Percentiles rank a stretch among this genome's conserved stretches.
These are phyloP conservation scores for pig (Sus scrofa) DNA, from an alignment of 2,113 vertebrate genomes.

Conservation along the genomic window DNA sequence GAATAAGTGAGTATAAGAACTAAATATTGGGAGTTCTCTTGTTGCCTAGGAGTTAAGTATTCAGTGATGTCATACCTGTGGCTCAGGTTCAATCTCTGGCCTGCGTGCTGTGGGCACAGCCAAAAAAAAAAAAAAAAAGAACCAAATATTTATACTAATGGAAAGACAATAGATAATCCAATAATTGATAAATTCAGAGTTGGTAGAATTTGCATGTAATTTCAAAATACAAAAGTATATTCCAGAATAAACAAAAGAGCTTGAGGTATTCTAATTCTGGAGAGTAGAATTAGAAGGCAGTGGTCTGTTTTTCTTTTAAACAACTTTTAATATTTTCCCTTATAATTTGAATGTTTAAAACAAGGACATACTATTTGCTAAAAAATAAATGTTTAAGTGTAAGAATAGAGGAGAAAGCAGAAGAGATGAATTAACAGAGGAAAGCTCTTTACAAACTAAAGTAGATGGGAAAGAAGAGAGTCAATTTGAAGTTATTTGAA, in stretches of 20 bases:
- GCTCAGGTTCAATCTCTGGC: too few relatives aligned
- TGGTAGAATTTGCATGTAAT: not conserved
- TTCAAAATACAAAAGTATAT: constrained; percentile 43
- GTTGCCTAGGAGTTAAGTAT: too few relatives aligned
- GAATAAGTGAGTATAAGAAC: not conserved
- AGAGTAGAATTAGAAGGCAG: not conserved
- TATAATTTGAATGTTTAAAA: not conserved
- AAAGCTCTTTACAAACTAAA: not conserved
- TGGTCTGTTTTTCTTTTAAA: not conserved
- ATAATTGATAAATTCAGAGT: not conserved
- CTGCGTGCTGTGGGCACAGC: too few relatives aligned
- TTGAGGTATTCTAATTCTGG: not conserved
- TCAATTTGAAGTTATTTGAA: not conserved
- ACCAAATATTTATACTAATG: not conserved
- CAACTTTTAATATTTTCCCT: not conserved
- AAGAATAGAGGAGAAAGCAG: not conserved
- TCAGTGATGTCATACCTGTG: too few relatives aligned
- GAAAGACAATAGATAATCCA: not conserved
- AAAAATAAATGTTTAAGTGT: not conserved
- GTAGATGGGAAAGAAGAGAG: not conserved
- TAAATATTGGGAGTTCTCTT: not conserved
- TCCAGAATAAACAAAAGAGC: not conserved
- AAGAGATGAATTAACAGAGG: not conserved
- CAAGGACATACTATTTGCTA: not conserved
- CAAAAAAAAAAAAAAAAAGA: not conserved